These are phyloP conservation scores for Luehdorfia chinensis DNA, from an alignment of 1,140 invertebrate species.

Conservation along the genomic window DNA sequence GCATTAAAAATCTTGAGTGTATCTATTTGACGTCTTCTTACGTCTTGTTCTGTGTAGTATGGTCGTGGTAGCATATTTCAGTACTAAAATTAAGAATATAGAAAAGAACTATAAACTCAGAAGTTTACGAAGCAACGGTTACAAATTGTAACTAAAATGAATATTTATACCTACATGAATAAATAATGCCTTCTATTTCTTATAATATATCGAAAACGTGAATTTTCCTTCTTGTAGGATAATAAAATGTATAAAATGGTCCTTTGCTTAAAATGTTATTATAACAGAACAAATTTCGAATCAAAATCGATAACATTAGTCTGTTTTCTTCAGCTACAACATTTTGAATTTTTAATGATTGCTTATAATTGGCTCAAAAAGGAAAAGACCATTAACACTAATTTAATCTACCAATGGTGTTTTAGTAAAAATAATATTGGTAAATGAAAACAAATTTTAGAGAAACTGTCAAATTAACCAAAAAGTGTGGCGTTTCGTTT, in stretches of 20 bases:
- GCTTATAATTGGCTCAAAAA: slow-evolving; percentile 1
- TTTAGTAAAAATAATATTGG: not conserved
- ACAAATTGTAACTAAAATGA: no score
- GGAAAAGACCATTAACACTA: not conserved
- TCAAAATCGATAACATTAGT: slow-evolving; percentile 2
- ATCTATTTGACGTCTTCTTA: slow-evolving; percentile 81
- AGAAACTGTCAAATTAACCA: no score
- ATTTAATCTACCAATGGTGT: not conserved
- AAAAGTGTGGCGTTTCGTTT: no score
- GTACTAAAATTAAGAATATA: slow-evolving; percentile 1
- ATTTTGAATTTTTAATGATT: no score
- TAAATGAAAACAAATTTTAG: not conserved
- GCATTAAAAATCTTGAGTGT: slow-evolving; percentile 85
- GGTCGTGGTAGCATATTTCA: slow-evolving; percentile 48
- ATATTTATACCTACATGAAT: no score
- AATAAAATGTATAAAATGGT: no score
- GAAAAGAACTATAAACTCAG: not conserved
- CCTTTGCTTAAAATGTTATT: not conserved
- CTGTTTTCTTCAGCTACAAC: not conserved
- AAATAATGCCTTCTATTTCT: no score
- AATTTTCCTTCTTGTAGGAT: no score
- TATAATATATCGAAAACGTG: no score
- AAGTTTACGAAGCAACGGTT: not conserved
- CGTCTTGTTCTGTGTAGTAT: slow-evolving; percentile 70
- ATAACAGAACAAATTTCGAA: not conserved